Percentiles rank a stretch among this genome's conserved stretches.
Evolutionary conservation across 2,888 invertebrate genomes (phyloP).

Genomic region (Tiliacea aurago): DNA sequence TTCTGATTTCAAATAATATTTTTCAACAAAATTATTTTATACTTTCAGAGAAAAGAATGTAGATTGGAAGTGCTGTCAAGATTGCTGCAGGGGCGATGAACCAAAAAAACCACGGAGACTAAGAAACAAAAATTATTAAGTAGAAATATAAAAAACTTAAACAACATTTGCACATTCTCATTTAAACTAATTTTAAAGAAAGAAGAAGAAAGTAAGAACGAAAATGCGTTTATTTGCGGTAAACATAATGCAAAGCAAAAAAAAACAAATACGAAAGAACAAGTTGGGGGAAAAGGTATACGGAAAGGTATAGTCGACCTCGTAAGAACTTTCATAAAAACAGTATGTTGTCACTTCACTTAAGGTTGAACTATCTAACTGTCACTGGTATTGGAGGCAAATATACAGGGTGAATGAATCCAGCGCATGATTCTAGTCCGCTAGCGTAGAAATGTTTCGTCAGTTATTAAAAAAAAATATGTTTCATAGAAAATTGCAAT

Average conservation of each 20-base stretch:
- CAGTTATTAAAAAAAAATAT: too few relatives aligned
- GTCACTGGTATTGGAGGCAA: not conserved
- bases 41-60: slow-evolving; percentile 61
- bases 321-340: not conserved
- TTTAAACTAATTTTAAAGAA: not conserved
- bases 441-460: too few relatives aligned
- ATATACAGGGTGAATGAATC: too few relatives aligned
- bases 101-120: not conserved
- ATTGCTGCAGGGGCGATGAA: slow-evolving; percentile 64
- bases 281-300: not conserved
- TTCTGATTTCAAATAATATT: slow-evolving; percentile 1
- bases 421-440: too few relatives aligned
- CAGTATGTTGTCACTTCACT: not conserved
- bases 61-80: slow-evolving; percentile 65
- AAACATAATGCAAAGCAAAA: too few relatives aligned
- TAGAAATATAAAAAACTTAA: not conserved
- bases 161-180: not conserved
- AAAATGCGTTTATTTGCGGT: too few relatives aligned
- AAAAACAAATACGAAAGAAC: too few relatives aligned
- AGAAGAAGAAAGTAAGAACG: too few relatives aligned
- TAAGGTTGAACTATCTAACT: not conserved
- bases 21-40: slow-evolving; percentile 22
- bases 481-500: too few relatives aligned
- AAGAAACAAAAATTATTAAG: not conserved
- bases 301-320: not conserved